These are phyloP conservation scores for Drosophila demipolita DNA, from an alignment of 2,888 invertebrate genomes.

Conservation along the genomic window DNA sequence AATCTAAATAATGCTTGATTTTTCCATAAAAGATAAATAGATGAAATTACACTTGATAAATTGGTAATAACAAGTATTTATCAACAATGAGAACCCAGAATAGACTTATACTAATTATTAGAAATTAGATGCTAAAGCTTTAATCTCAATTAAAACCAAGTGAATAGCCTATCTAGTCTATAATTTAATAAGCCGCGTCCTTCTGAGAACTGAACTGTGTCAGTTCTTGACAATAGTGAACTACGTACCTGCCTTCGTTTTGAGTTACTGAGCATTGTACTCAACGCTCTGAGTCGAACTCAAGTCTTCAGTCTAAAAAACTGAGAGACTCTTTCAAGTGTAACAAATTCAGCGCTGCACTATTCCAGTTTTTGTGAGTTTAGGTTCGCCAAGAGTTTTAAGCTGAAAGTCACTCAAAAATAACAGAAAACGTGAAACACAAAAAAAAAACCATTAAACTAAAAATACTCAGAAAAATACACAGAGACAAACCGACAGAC, in stretches of 20 bases:
- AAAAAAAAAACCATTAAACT: slow-evolving; percentile 14
- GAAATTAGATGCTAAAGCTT: background rate
- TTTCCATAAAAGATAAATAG: background rate
- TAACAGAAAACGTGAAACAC: background rate
- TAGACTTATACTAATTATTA: background rate
- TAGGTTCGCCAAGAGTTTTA: slow-evolving; percentile 49
- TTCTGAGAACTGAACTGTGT: background rate
- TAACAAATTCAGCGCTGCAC: slow-evolving; percentile 29
- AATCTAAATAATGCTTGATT: background rate
- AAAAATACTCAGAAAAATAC: slow-evolving; percentile 34
- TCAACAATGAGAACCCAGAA: background rate
- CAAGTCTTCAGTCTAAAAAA: slow-evolving; percentile 1
- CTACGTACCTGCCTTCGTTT: slow-evolving; percentile 24
- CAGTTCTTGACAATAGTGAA: slow-evolving; percentile 1
- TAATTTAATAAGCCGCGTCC: background rate
- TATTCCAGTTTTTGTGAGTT: slow-evolving; percentile 38
- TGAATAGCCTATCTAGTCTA: background rate
- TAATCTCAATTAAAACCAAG: background rate
- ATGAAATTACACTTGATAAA: background rate
- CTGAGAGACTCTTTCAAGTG: slow-evolving; percentile 4
- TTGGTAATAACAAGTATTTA: background rate
- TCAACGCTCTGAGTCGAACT: slow-evolving; percentile 16
- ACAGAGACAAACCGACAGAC: slow-evolving; percentile 17
- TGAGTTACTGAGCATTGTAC: background rate
- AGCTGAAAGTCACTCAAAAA: slow-evolving; percentile 44